A percentile compares a stretch with the other conserved stretches of the same genome.
These are phyloP conservation scores for Oreonectes daqikongensis DNA, from an alignment of 2,797 vertebrate genomes.

Conservation along the genomic window DNA sequence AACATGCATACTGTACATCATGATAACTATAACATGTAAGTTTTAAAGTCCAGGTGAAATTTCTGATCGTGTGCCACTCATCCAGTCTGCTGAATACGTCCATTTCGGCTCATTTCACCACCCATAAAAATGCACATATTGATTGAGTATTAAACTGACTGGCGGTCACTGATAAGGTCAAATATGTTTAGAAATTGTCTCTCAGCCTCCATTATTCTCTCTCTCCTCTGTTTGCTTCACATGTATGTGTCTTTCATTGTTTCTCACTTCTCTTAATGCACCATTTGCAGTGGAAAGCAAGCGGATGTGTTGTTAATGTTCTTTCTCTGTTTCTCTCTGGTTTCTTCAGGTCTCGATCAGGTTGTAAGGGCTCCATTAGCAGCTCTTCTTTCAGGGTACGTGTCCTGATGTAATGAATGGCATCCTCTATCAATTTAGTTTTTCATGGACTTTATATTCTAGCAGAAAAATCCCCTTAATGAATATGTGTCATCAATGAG, in stretches of 20 bases:
- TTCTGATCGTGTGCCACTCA: too few relatives aligned
- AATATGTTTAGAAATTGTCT: conserved; percentile 55
- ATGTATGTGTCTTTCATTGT: conserved; percentile 17
- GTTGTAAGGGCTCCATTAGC: conserved; percentile 46
- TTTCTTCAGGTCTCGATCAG: conserved; percentile 8
- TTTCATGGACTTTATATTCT: too few relatives aligned
- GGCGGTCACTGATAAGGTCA: conserved; percentile 63
- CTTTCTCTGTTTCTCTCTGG: background rate
- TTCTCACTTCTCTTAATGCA: conserved; percentile 24
- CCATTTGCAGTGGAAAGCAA: conserved; percentile 50
- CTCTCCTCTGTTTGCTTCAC: conserved; percentile 23
- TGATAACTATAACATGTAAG: too few relatives aligned
- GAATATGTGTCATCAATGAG: too few relatives aligned
- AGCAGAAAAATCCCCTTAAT: background rate
- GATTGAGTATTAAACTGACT: conserved; percentile 52
- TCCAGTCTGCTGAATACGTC: background rate
- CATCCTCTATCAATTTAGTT: too few relatives aligned
- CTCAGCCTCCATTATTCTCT: background rate
- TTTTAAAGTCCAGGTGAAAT: too few relatives aligned
- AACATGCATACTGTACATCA: too few relatives aligned
- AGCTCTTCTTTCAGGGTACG: conserved; percentile 11
- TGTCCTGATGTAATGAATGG: background rate
- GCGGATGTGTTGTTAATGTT: conserved; percentile 16
- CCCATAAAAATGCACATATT: background rate
- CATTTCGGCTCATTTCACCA: background rate